These are phyloP conservation scores for Scatophagus argus DNA, from an alignment of 2,113 vertebrate genomes.

Conservation along the genomic window DNA sequence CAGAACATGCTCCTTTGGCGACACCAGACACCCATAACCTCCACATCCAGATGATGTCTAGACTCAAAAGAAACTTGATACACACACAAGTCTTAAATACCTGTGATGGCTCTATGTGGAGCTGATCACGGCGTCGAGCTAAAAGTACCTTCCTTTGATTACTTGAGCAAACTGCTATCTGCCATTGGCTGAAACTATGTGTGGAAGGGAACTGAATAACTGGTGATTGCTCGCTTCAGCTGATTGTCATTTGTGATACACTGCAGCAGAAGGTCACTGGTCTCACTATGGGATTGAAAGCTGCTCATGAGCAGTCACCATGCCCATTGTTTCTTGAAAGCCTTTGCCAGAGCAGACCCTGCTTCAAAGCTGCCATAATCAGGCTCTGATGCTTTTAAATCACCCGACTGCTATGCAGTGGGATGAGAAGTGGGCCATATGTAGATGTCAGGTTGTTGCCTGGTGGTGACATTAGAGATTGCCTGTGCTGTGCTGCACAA, in stretches of 20 bases:
- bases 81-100: slow-evolving; percentile 37
- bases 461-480: slow-evolving; percentile 58
- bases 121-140: slow-evolving; percentile 19
- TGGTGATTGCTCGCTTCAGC: slow-evolving; percentile 38
- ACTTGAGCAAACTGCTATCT: slow-evolving; percentile 37
- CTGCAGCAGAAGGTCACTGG: background rate
- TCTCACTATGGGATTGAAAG: slow-evolving; percentile 13
- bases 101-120: slow-evolving; percentile 45
- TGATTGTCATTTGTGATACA: slow-evolving; percentile 60
- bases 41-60: slow-evolving; percentile 76
- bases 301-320: slow-evolving; percentile 38
- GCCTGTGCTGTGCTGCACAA: slow-evolving; percentile 33
- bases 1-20: slow-evolving; percentile 20
- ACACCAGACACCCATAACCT: slow-evolving; percentile 42
- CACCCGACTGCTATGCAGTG: slow-evolving; percentile 47
- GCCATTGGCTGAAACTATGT: slow-evolving; percentile 29
- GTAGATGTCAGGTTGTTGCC: slow-evolving; percentile 57
- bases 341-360: slow-evolving; percentile 42
- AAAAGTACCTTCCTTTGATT: slow-evolving; percentile 55
- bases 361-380: slow-evolving; percentile 69
- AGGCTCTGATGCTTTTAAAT: slow-evolving; percentile 69
- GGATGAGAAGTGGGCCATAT: slow-evolving; percentile 70
- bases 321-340: slow-evolving; percentile 48
- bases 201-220: slow-evolving; percentile 34
- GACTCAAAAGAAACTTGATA: slow-evolving; percentile 62